A percentile compares a stretch with the other conserved stretches of the same genome.
phyloP scores from a whole-genome alignment of 2,888 invertebrate genomes.

The Artemia sinica region DNA sequence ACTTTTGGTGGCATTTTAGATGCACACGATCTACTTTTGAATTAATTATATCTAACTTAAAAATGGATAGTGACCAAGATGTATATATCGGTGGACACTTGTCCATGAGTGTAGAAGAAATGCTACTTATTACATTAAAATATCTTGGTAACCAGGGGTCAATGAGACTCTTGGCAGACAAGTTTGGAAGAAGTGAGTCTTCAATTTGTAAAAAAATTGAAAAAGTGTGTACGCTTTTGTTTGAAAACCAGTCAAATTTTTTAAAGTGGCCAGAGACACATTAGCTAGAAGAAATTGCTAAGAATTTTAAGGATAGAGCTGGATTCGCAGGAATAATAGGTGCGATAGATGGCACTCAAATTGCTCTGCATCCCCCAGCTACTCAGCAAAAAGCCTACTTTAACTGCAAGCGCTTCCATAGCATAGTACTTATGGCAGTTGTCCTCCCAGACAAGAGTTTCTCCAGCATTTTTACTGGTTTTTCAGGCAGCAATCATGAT shows the following conservation, averaged over 20 bases:
- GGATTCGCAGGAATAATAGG: slow-evolving; percentile 18
- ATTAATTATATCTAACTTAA: no score
- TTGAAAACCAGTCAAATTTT: background rate
- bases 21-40: no score
- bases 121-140: no score
- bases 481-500: slow-evolving; percentile 17
- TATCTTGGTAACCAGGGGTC: no score
- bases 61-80: no score
- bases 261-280: background rate
- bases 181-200: background rate
- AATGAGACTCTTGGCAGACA: no score
- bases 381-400: slow-evolving; percentile 15
- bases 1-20: slow-evolving; percentile 1
- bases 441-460: slow-evolving; percentile 2
- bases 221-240: background rate
- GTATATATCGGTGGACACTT: no score
- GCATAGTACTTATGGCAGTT: slow-evolving; percentile 12
- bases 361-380: slow-evolving; percentile 17
- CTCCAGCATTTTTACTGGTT: slow-evolving; percentile 8
- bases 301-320: no score
- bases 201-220: background rate
- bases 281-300: background rate
- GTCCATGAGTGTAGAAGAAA: no score
- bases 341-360: slow-evolving; percentile 18
- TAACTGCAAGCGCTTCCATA: slow-evolving; percentile 20